Evolutionary conservation across 2,797 vertebrate genomes (phyloP).

Genomic region (Coregonus ussuriensis): DNA sequence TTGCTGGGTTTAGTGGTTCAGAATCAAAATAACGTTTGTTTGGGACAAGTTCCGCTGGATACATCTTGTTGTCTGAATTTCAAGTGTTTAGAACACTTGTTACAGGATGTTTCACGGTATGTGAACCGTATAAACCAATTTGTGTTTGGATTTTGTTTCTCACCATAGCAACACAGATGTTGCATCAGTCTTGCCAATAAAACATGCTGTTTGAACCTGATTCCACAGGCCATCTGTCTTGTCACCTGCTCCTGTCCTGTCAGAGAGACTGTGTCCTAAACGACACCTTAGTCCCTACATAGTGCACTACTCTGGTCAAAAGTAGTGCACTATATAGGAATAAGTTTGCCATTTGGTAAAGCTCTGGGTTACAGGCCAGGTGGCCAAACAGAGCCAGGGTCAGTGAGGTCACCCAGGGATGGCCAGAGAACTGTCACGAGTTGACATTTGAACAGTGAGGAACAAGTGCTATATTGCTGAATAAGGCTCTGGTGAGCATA

Average conservation of each 20-base stretch:
- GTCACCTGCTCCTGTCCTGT: slow-evolving; percentile 68
- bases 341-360: background rate
- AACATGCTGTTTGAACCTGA: slow-evolving; percentile 55
- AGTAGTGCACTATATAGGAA: background rate
- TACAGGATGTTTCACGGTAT: background rate
- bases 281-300: background rate
- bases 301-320: background rate
- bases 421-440: slow-evolving; percentile 8
- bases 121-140: background rate
- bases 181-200: slow-evolving; percentile 53
- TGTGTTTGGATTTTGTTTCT: slow-evolving; percentile 37
- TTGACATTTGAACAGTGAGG: slow-evolving; percentile 8
- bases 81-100: background rate
- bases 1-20: slow-evolving; percentile 5
- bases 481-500: background rate
- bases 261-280: slow-evolving; percentile 15
- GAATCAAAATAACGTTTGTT: slow-evolving; percentile 8
- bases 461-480: background rate
- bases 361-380: slow-evolving; percentile 62
- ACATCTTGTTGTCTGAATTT: slow-evolving; percentile 6
- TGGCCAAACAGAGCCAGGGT: slow-evolving; percentile 66
- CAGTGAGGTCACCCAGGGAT: slow-evolving; percentile 50
- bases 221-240: slow-evolving; percentile 66
- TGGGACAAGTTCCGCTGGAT: slow-evolving; percentile 3
- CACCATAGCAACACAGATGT: slow-evolving; percentile 39